Evolutionary conservation across 2,797 vertebrate species (phyloP).

Genomic region (Heterohyrax brucei): DNA sequence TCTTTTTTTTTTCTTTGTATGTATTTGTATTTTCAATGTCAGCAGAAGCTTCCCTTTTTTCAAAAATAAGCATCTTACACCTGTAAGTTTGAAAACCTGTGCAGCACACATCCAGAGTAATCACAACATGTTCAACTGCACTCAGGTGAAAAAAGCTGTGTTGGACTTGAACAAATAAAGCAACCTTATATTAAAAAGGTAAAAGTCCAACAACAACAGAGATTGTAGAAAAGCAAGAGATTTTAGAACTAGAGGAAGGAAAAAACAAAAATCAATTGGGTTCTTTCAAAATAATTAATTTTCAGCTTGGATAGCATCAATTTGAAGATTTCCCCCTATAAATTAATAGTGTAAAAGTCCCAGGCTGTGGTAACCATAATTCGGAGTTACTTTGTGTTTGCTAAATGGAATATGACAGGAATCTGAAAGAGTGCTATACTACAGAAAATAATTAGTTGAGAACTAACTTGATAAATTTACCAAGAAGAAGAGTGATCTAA

Average conservation of each 20-base stretch:
- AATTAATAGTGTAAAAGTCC: constrained; percentile 91
- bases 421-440: constrained; percentile 89
- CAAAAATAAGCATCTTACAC: constrained; percentile 63
- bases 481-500: constrained; percentile 90
- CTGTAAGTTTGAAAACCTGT: constrained; percentile 73
- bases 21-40: constrained; percentile 52
- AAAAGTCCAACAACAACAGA: constrained; percentile 72
- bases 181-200: constrained; percentile 59
- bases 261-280: constrained; percentile 85
- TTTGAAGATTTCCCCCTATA: constrained; percentile 92
- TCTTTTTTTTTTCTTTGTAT: background rate
- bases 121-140: constrained; percentile 62
- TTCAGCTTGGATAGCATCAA: constrained; percentile 92
- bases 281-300: constrained; percentile 92
- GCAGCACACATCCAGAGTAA: constrained; percentile 59
- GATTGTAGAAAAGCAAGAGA: constrained; percentile 83
- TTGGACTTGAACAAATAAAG: constrained; percentile 84
- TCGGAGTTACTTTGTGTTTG: constrained; percentile 91
- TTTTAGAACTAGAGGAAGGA: constrained; percentile 80
- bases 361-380: constrained; percentile 89
- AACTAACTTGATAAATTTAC: constrained; percentile 92
- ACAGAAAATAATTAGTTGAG: constrained; percentile 93
- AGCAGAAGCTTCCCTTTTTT: constrained; percentile 31
- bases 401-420: constrained; percentile 92
- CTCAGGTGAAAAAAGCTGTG: constrained; percentile 64